phyloP scores from a whole-genome alignment of 64 coral and sea anemone species.

The Montipora capricornis region DNA sequence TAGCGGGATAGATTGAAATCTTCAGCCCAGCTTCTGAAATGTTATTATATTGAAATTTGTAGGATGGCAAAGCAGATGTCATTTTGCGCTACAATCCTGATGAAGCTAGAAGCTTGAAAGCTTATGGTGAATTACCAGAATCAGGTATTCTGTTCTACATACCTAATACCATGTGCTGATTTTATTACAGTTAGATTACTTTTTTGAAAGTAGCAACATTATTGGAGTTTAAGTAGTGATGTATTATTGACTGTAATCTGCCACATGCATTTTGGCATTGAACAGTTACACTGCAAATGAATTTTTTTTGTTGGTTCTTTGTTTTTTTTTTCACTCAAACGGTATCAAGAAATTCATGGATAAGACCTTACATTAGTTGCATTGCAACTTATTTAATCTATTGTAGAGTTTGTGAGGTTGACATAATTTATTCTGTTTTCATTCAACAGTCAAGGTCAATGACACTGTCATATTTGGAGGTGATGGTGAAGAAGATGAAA shows the following conservation, averaged over 20 bases:
- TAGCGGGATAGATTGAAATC: too few relatives aligned
- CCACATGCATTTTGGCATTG: too few relatives aligned
- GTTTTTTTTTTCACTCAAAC: too few relatives aligned
- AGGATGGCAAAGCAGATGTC: slow-evolving; percentile 95
- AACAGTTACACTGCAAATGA: too few relatives aligned
- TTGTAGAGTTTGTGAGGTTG: background rate
- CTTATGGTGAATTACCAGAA: slow-evolving; percentile 94
- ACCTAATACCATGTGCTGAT: too few relatives aligned
- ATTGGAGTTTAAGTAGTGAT: too few relatives aligned
- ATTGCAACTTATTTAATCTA: background rate
- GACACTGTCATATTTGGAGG: slow-evolving; percentile 53
- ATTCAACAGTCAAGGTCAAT: slow-evolving; percentile 83
- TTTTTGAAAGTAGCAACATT: too few relatives aligned
- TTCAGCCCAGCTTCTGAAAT: background rate
- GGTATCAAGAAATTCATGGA: background rate
- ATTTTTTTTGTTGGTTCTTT: too few relatives aligned
- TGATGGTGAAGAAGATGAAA: slow-evolving; percentile 85
- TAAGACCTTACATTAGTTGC: background rate
- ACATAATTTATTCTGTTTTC: background rate
- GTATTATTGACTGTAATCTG: too few relatives aligned
- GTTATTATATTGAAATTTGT: background rate
- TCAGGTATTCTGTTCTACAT: slow-evolving; percentile 26
- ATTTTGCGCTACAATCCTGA: slow-evolving; percentile 98
- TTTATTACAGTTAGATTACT: too few relatives aligned
- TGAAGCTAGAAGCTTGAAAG: slow-evolving; percentile 88